Conservation (phyloP, 2,113 vertebrate genomes). For the Tamias sibiricus region DNA sequence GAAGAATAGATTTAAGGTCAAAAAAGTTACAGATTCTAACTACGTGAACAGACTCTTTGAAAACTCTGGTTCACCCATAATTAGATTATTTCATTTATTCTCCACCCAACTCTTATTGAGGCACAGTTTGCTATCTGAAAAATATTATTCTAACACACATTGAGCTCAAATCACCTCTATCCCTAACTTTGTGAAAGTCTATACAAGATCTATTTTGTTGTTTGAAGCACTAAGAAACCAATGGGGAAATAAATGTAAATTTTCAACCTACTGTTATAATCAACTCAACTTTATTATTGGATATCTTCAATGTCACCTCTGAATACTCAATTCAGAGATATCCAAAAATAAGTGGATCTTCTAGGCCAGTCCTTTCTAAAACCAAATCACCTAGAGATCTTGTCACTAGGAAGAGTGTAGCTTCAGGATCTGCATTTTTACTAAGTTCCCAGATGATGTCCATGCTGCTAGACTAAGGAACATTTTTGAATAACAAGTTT, state of each 20-base stretch:
- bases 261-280: neutral
- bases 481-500: neutral
- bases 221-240: conserved; percentile 19
- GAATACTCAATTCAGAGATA: conserved; percentile 22
- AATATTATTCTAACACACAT: conserved; percentile 64
- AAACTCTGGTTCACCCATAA: conserved; percentile 60
- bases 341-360: neutral
- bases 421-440: neutral
- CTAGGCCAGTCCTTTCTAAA: neutral
- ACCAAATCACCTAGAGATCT: neutral
- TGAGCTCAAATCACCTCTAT: conserved; percentile 27
- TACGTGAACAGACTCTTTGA: conserved; percentile 65
- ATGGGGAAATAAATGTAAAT: conserved; percentile 16
- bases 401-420: neutral
- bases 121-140: conserved; percentile 68
- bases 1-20: conserved; percentile 69
- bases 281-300: neutral
- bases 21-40: conserved; percentile 68
- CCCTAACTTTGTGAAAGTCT: conserved; percentile 44
- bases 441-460: neutral
- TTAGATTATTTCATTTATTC: conserved; percentile 73
- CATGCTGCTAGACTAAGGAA: neutral
- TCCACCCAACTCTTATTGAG: conserved; percentile 68
- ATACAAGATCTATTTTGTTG: neutral
- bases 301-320: neutral